Conservation (phyloP, 2,113 vertebrate species). For the Indicator maculatus region DNA sequence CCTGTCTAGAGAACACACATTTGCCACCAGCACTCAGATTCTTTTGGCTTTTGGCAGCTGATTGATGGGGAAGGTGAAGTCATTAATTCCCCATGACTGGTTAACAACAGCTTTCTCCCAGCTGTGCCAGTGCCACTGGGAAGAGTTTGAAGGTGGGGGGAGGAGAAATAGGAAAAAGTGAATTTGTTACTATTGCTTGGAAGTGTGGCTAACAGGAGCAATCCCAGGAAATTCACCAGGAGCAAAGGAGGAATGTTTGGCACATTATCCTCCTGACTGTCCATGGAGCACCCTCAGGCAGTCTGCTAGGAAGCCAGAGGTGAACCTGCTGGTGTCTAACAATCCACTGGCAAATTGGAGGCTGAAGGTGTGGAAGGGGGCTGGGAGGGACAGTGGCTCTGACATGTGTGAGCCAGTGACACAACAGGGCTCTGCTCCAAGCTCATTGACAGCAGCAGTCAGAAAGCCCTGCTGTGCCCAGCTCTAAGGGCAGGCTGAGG, state of each 20-base stretch:
- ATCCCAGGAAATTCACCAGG: conserved; percentile 23
- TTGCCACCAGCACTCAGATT: conserved; percentile 36
- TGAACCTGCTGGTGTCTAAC: conserved; percentile 23
- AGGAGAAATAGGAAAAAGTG: neutral
- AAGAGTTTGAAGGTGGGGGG: neutral
- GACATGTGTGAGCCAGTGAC: neutral
- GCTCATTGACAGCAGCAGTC: neutral
- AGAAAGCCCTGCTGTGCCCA: conserved; percentile 3
- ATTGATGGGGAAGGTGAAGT: conserved; percentile 58
- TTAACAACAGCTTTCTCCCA: conserved; percentile 53
- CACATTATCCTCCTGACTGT: neutral
- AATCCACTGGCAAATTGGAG: conserved; percentile 28
- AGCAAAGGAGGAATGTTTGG: neutral
- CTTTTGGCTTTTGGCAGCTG: conserved; percentile 56
- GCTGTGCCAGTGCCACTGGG: neutral
- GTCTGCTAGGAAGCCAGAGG: neutral
- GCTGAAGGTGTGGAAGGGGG: neutral
- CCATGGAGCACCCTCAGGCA: neutral
- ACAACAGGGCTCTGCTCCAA: neutral
- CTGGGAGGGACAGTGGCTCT: neutral
- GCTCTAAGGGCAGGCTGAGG: conserved; percentile 26
- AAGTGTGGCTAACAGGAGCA: conserved; percentile 1
- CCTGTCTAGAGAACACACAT: conserved; percentile 33
- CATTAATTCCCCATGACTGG: conserved; percentile 57
- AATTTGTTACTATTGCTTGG: conserved; percentile 23